A percentile compares a stretch with the other conserved stretches of the same genome.
Conservation (phyloP, 2,113 vertebrate species). For the Pygathrix nemaeus region DNA sequence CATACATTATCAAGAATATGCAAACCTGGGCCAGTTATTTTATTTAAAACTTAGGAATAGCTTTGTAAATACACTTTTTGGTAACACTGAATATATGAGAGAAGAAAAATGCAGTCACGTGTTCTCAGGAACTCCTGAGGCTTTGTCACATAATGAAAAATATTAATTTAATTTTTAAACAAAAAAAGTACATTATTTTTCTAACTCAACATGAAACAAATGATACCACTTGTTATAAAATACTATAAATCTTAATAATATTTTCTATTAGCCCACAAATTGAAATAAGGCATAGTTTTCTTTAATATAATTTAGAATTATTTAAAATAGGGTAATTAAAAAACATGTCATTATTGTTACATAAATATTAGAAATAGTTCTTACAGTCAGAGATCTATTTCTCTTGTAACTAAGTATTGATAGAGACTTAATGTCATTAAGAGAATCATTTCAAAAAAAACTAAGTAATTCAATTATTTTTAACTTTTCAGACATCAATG, state of each 20-base stretch:
- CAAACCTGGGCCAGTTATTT: not conserved
- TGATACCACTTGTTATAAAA: not conserved
- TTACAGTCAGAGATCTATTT: not conserved
- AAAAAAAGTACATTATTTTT: not conserved
- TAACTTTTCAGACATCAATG: conserved; percentile 4
- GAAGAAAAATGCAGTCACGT: not conserved
- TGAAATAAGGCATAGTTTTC: not conserved
- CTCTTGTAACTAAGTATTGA: not conserved
- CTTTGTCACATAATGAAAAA: no score
- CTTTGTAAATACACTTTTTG: not conserved
- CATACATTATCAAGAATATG: not conserved
- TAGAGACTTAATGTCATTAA: not conserved
- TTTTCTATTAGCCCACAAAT: not conserved
- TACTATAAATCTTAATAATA: not conserved
- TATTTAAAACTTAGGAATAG: not conserved
- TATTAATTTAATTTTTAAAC: no score
- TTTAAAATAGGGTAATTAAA: not conserved
- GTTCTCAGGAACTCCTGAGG: no score
- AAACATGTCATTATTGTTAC: not conserved
- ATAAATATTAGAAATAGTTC: not conserved
- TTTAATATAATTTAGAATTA: not conserved
- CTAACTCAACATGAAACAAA: not conserved
- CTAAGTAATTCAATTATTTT: not conserved
- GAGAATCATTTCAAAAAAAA: not conserved
- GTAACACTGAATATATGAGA: not conserved